phyloP scores from a whole-genome alignment of 2,888 invertebrate genomes.

The Cancer borealis region DNA sequence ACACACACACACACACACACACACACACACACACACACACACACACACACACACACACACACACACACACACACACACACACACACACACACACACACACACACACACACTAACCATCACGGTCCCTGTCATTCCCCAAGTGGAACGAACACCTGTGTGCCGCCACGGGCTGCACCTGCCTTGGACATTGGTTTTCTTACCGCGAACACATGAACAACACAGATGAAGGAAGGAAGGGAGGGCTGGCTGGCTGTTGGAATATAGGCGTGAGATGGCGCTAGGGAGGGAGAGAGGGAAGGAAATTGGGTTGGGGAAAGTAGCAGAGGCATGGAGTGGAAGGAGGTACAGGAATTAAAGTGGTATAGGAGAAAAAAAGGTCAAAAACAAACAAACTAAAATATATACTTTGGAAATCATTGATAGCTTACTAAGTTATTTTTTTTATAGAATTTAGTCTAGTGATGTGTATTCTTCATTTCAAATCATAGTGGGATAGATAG shows the following conservation, averaged over 20 bases:
- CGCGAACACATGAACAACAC: neutral
- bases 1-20: constrained; percentile 32
- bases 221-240: neutral
- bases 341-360: too few relatives aligned
- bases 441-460: too few relatives aligned
- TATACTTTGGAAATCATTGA: neutral
- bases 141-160: neutral
- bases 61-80: constrained; percentile 32
- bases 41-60: constrained; percentile 26
- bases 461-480: too few relatives aligned
- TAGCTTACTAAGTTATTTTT: neutral
- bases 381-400: neutral
- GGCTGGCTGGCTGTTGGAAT: neutral
- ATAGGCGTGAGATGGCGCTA: neutral
- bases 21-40: constrained; percentile 18
- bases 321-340: too few relatives aligned
- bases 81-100: constrained; percentile 21
- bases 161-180: neutral
- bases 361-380: neutral
- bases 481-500: neutral
- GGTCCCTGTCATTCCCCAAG: neutral
- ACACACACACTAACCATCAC: neutral
- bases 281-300: too few relatives aligned
- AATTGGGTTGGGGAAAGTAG: too few relatives aligned
- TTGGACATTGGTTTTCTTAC: neutral